phyloP scores from a whole-genome alignment of 1,140 invertebrate species.

The Drosophila arawakana region DNA sequence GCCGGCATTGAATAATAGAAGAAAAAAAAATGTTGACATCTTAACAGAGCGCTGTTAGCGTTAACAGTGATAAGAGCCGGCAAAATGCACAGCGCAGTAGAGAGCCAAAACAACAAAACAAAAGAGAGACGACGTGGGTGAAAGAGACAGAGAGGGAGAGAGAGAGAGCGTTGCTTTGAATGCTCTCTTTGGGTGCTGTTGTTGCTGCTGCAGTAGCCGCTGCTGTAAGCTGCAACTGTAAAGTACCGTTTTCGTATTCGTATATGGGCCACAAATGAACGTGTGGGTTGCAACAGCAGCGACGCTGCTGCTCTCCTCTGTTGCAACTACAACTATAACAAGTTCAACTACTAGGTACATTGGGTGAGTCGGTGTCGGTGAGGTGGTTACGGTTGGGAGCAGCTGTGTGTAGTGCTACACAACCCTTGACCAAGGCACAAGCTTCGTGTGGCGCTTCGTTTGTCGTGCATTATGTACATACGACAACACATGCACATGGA shows the following conservation, averaged over 20 bases:
- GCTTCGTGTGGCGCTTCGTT: constrained; percentile 57
- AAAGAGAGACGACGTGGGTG: no score
- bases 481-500: constrained; percentile 47
- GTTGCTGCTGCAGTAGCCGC: constrained; percentile 22
- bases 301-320: constrained; percentile 41
- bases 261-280: constrained; percentile 58
- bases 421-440: constrained; percentile 68
- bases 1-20: constrained; percentile 25
- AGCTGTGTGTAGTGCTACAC: constrained; percentile 45
- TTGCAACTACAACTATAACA: constrained; percentile 58
- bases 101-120: not conserved
- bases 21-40: constrained; percentile 13
- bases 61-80: constrained; percentile 71
- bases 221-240: constrained; percentile 73
- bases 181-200: constrained; percentile 7
- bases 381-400: no score
- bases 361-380: no score
- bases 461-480: constrained; percentile 60
- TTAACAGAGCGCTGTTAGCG: constrained; percentile 55
- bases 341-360: constrained; percentile 18
- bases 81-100: constrained; percentile 51
- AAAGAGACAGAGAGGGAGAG: constrained; percentile 7
- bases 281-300: constrained; percentile 63
- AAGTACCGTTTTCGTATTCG: constrained; percentile 47
- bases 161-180: not conserved